Base-by-base conservation (phyloP, 2,888 invertebrate genomes). In the Congeria kusceri region DNA sequence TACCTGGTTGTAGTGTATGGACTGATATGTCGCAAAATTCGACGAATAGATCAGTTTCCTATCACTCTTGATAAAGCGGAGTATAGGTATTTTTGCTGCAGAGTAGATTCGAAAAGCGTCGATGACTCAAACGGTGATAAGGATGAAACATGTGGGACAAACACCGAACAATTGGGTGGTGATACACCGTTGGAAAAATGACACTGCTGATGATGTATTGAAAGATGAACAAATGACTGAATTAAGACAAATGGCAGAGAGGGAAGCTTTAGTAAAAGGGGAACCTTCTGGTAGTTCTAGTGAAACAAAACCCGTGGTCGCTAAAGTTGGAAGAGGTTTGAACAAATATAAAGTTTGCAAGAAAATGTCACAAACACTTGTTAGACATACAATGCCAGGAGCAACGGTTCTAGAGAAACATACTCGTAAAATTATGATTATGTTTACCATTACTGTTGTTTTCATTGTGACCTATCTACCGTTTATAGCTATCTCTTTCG, bases 1-100 rank as follows among this genome's bases (percentile, higher is more conserved):
- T 64, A 72, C 20, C 62, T 89, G 20, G 53, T 78, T 20, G 67
- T 84, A 23, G 73, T 90, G 29, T 89, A 89, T 68, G 56, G 47
- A 5, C 59, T 83, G 11, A 86, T 90, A 11, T 80, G 85, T 44
- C 46, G 70, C 0, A 80, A 75, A 39, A 86, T 87, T 3, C 73
- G 76, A 11, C 39, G 63, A 25, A 83, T 83, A 15, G 67, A 77
- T 27, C 28, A 28, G 29, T 57, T 32, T 44, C 63, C 9, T 9
- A 77, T 73, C 3, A 58, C 47, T 5, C 7, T 76, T 0, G 46
- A 73, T 7, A 73, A 61, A n/a, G 15, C 49, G 1, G 73, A 49
- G 29, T 23, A 29, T 18, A 23, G 59, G 5, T 73, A 65, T 29
- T 69, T 67, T 20, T 64, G 76, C 46, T 78, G 78, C 44, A 39